Base-by-base conservation (phyloP, 2,797 vertebrate genomes). In the Pangasius djambal region DNA sequence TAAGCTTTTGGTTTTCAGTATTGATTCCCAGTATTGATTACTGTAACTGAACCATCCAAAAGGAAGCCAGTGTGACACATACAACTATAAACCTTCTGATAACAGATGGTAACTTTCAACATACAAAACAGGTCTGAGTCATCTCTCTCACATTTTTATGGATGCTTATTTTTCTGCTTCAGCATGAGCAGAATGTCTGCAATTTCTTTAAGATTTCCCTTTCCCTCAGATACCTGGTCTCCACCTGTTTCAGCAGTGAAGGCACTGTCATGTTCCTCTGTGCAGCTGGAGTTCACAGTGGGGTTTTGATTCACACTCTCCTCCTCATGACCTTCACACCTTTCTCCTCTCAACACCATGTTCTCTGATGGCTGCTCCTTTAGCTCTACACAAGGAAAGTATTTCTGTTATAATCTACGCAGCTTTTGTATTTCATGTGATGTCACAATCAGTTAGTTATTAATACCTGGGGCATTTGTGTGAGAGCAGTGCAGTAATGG, bases 141-240 rank as follows among this genome's bases (percentile, higher is more conserved):
- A 79, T 61, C 52, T 37, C 10, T 37, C 34, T 50, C 15, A n/a
- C 15, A 48, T 34, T 81, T 72, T 81, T 34, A 82, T 65, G 22
- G 13, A 7, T 90, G 85, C 55, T 86, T 74, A 70, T 91, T 89
- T 87, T 79, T 94, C 85, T 94, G 91, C 83, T 92, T 95, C 88
- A 95, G 86, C 91, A 94, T 92, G 74, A 95, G 93, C 91, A 96
- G 93, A 90, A 95, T 93, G 90, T 94, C 89, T 1, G 93, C 94
- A 57, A 93, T 93, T 88, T 96, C 93, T 78, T 94, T 89, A 74
- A 95, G 92, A 84, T 86, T 93, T 86, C 91, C 74, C 0, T 85
- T 90, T 85, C 96, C 94, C n/a, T 92, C 90, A 55, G 91, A 90
- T 86, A 85, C 85, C 86, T 69, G 74, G 79, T 89, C 90, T 75